Percentiles rank a stretch among this genome's conserved stretches.
Conservation (phyloP, 92 coral and sea anemone genomes). For the Ricordea florida region DNA sequence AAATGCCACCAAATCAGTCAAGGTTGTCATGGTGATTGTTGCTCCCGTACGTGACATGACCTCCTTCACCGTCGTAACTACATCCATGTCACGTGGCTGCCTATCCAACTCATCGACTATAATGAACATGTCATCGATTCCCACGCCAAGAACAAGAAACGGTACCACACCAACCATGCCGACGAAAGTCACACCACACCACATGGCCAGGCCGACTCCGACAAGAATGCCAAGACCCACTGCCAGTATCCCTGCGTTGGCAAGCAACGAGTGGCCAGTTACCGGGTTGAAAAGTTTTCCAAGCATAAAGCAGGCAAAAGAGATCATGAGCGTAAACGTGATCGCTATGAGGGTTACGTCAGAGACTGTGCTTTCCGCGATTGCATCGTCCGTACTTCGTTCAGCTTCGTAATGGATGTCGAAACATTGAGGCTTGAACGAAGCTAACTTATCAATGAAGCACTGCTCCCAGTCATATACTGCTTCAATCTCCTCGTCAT, state of each 20-base stretch:
- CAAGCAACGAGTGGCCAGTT: constrained; percentile 66
- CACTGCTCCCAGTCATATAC: constrained; percentile 39
- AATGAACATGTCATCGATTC: constrained; percentile 84
- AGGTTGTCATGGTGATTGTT: constrained; percentile 89
- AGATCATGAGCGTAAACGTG: constrained; percentile 69
- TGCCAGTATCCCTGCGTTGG: constrained; percentile 63
- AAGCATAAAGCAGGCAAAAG: constrained; percentile 63
- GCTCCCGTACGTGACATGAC: constrained; percentile 85
- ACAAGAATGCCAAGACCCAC: constrained; percentile 74
- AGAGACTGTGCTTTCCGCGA: constrained; percentile 67
- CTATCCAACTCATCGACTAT: constrained; percentile 81
- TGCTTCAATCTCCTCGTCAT: constrained; percentile 11
- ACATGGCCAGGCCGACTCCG: constrained; percentile 71
- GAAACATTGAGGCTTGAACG: constrained; percentile 19
- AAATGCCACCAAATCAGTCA: constrained; percentile 85
- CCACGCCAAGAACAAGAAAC: constrained; percentile 74
- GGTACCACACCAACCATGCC: constrained; percentile 81
- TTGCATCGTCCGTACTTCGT: constrained; percentile 75
- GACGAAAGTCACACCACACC: constrained; percentile 60
- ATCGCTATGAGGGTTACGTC: constrained; percentile 59
- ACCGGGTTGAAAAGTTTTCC: constrained; percentile 69
- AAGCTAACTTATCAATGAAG: not conserved
- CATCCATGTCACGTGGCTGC: constrained; percentile 14
- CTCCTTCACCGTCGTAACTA: constrained; percentile 35
- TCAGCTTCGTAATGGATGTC: constrained; percentile 50